Evolutionary conservation across 2,797 vertebrate genomes (phyloP).

Genomic region (Erithacus rubecula): DNA sequence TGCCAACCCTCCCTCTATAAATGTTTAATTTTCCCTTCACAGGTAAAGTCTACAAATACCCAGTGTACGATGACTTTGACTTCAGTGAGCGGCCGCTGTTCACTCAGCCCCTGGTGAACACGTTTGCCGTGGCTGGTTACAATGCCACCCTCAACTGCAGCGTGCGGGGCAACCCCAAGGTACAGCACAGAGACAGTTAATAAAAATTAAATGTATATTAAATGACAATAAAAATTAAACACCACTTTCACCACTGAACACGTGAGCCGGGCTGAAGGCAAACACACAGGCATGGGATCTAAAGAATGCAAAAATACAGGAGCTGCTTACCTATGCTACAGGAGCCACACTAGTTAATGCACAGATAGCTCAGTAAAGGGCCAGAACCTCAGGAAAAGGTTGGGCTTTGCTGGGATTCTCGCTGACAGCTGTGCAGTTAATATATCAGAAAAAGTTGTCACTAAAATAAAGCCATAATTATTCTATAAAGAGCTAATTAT

Average conservation of each 20-base stretch:
- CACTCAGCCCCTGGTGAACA: slow-evolving; percentile 93
- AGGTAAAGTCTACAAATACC: slow-evolving; percentile 90
- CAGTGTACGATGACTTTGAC: slow-evolving; percentile 87
- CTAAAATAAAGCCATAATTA: background rate
- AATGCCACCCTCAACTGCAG: slow-evolving; percentile 96
- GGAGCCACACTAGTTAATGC: background rate
- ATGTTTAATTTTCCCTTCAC: background rate
- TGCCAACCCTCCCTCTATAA: background rate
- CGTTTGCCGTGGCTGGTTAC: slow-evolving; percentile 91
- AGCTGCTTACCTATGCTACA: background rate
- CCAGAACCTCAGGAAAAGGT: background rate
- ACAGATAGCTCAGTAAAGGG: background rate
- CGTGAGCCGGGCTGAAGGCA: background rate
- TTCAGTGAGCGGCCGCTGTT: slow-evolving; percentile 91
- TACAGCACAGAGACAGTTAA: slow-evolving; percentile 54
- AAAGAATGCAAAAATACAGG: background rate
- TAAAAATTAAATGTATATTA: background rate
- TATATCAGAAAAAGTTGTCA: background rate
- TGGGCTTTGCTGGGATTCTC: background rate
- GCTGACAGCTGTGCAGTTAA: background rate
- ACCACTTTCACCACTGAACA: background rate
- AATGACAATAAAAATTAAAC: background rate
- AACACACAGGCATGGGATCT: background rate
- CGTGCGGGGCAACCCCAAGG: slow-evolving; percentile 94
- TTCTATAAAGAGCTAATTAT: background rate